These are phyloP conservation scores for Salticus scenicus DNA, from an alignment of 2,888 invertebrate species.

Conservation along the genomic window DNA sequence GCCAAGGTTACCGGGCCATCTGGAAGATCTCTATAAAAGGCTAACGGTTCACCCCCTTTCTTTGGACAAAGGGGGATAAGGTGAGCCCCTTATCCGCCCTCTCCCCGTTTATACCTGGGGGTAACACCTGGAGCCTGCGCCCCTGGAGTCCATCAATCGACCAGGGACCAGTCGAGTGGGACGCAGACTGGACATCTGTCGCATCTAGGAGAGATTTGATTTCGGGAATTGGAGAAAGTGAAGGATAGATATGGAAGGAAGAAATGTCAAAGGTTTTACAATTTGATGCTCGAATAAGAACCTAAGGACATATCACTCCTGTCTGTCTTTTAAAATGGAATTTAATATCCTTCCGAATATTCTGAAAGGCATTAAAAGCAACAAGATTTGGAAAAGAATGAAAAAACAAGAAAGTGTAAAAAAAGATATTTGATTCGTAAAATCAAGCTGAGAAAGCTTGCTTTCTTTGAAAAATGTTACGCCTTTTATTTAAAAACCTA, in stretches of 20 bases:
- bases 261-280: too few relatives aligned
- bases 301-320: too few relatives aligned
- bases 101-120: constrained; percentile 43
- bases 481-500: too few relatives aligned
- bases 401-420: too few relatives aligned
- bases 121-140: constrained; percentile 53
- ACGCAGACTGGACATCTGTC: not conserved
- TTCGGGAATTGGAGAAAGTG: not conserved
- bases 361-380: too few relatives aligned
- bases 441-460: too few relatives aligned
- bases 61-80: not conserved
- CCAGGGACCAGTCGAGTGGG: not conserved
- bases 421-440: too few relatives aligned
- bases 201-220: not conserved
- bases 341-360: too few relatives aligned
- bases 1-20: constrained; percentile 41
- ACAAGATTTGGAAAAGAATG: too few relatives aligned
- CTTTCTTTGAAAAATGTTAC: too few relatives aligned
- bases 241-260: not conserved
- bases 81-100: not conserved
- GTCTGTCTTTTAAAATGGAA: too few relatives aligned
- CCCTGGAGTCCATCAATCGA: constrained; percentile 35
- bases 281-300: too few relatives aligned
- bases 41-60: not conserved
- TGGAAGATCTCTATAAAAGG: constrained; percentile 30